phyloP scores from a whole-genome alignment of 2,888 invertebrate species.

The Eupelmus urozonus region DNA sequence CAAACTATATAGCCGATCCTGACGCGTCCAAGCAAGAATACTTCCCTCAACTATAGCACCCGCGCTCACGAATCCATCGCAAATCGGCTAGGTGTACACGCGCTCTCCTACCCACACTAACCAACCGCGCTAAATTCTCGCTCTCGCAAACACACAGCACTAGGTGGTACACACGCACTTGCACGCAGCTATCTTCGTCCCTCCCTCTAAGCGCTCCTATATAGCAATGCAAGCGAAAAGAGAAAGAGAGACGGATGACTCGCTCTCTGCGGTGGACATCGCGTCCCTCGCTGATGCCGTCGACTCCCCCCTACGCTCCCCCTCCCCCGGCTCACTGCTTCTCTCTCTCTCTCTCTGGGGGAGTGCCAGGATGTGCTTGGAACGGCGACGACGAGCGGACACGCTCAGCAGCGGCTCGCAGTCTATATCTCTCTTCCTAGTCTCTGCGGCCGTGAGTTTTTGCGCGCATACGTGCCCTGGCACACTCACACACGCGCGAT shows the following conservation, averaged over 20 bases:
- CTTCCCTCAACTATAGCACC: no score
- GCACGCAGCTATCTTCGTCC: no score
- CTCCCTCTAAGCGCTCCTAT: neutral
- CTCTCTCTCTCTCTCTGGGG: constrained; percentile 66
- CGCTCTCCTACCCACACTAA: no score
- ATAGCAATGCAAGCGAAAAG: neutral
- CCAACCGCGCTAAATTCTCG: no score
- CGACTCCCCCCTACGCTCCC: neutral
- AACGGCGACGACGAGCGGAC: constrained; percentile 73
- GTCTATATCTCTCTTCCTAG: neutral
- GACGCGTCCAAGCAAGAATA: no score
- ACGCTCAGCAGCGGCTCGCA: constrained; percentile 58
- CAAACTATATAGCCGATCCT: no score
- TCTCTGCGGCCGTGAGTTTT: constrained; percentile 56
- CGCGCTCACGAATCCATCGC: no score
- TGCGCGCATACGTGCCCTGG: constrained; percentile 19
- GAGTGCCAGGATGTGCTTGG: constrained; percentile 77
- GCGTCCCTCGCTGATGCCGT: neutral
- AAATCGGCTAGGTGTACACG: no score
- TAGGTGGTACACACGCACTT: no score
- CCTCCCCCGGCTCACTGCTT: constrained; percentile 66
- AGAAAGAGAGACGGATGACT: no score
- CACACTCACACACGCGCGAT: no score
- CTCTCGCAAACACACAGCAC: no score
- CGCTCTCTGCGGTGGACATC: neutral